These are phyloP conservation scores for Apus apus DNA, from an alignment of 2,113 vertebrate species.

Conservation along the genomic window DNA sequence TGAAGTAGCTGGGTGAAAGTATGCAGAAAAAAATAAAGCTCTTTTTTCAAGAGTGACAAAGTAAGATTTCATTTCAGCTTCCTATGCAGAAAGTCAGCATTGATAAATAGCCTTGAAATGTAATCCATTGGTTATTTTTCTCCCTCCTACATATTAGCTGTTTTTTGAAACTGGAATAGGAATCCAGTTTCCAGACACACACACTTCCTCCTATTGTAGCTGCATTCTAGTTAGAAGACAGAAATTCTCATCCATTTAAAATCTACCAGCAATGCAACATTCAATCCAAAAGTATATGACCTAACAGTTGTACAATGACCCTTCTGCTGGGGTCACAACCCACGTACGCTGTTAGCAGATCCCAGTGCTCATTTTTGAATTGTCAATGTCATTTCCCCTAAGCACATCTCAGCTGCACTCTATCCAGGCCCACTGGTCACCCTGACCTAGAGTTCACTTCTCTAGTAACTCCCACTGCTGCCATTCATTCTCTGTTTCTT, in stretches of 20 bases:
- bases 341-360: neutral
- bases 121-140: neutral
- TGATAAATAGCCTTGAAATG: neutral
- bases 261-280: neutral
- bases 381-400: neutral
- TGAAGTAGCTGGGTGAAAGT: neutral
- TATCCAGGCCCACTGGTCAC: neutral
- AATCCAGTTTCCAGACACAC: neutral
- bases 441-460: neutral
- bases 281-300: neutral
- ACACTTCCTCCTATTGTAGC: neutral
- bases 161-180: neutral
- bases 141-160: neutral
- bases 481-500: neutral
- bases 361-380: neutral
- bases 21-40: neutral
- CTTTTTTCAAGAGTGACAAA: neutral
- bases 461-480: neutral
- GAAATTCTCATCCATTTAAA: neutral
- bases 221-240: neutral
- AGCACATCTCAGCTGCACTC: rapidly evolving
- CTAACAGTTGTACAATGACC: neutral
- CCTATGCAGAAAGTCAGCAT: neutral
- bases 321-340: neutral
- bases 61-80: neutral